Base-by-base conservation (phyloP, 2,113 vertebrate genomes). In the Atrichornis clamosus region DNA sequence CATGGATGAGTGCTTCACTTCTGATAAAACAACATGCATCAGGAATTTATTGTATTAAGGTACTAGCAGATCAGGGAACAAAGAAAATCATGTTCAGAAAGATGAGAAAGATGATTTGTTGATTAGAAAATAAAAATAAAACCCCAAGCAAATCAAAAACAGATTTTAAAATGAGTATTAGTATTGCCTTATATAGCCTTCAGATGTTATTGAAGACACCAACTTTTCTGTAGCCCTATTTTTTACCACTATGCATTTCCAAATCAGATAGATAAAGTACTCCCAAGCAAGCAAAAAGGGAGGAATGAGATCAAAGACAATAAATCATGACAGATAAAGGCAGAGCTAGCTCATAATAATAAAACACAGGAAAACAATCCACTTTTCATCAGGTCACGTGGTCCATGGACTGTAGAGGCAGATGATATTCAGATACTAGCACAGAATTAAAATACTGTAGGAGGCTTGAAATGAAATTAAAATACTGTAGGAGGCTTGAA, bases 281-380 rank as follows among this genome's bases (percentile, higher is more conserved):
- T 92, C 39, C 64, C 64, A 93, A 74, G 60, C 6, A 87, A 89
- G 46, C 11, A 93, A 93, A 77, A 87, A 90, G 39, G 47, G 20
- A 93, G 33, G 55, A 89, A 80, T 83, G 55, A 74, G 59, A 90
- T 80, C 78, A 94, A 93, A 94, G 67, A 84, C 73, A 93, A 83
- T 79, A 65, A 83, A 91, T 13, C 15, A 83, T 70, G 50, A 83
- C 63, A 94, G 67, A 90, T 62, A 91, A 94, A 94, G 49, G 41
- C n/a, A 89, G 53, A 65, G 37, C 7, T 65, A 84, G 19, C 49
- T 87, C 50, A 58, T 62, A 87, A 64, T 55, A 65, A 76, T 69
- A 90, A 92, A 91, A 47, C 8, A 74, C 19, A 85, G 47, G 67
- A 90, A 95, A 93, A 94, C 23, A 94, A 88, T 83, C 21, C 39